Evolutionary conservation across 2,797 vertebrate species (phyloP).

Genomic region (Oryzias sinensis): DNA sequence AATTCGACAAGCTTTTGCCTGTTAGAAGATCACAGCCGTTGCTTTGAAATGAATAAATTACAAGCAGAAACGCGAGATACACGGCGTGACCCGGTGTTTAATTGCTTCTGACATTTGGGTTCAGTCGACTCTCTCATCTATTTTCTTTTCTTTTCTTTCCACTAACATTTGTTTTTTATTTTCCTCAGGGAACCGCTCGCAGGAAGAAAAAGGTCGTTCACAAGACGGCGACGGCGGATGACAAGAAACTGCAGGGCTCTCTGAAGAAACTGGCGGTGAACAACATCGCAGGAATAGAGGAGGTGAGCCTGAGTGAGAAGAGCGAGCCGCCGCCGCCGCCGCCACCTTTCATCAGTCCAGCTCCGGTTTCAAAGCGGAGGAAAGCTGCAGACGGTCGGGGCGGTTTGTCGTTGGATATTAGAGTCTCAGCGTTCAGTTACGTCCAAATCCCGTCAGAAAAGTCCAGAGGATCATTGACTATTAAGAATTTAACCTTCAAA

Average conservation of each 20-base stretch:
- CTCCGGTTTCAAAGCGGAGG: no score
- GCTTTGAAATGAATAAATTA: not conserved
- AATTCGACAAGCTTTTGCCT: not conserved
- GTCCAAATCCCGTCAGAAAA: no score
- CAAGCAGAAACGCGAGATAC: not conserved
- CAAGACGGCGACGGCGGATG: conserved; percentile 96
- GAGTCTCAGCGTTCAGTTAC: no score
- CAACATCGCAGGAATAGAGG: conserved; percentile 98
- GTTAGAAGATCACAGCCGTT: not conserved
- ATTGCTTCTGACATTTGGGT: conserved; percentile 9
- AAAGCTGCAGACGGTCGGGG: no score
- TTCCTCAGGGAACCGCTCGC: conserved; percentile 89
- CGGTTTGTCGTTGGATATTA: no score
- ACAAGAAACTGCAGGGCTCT: conserved; percentile 98
- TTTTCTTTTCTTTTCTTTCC: not conserved
- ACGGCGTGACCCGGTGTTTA: conserved; percentile 1
- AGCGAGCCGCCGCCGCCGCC: not conserved
- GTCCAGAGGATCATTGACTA: no score
- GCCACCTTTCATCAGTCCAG: no score
- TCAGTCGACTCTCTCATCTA: conserved; percentile 4
- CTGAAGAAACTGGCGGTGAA: conserved; percentile 98
- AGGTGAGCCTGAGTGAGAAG: conserved; percentile 77
- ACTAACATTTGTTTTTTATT: conserved; percentile 39
- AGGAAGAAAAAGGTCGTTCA: conserved; percentile 99
- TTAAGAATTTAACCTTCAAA: no score